A percentile compares a stretch with the other conserved stretches of the same genome.
Conservation (phyloP, 37 sponge, comb jelly and placozoan species). For the Aplysina aerophoba region DNA sequence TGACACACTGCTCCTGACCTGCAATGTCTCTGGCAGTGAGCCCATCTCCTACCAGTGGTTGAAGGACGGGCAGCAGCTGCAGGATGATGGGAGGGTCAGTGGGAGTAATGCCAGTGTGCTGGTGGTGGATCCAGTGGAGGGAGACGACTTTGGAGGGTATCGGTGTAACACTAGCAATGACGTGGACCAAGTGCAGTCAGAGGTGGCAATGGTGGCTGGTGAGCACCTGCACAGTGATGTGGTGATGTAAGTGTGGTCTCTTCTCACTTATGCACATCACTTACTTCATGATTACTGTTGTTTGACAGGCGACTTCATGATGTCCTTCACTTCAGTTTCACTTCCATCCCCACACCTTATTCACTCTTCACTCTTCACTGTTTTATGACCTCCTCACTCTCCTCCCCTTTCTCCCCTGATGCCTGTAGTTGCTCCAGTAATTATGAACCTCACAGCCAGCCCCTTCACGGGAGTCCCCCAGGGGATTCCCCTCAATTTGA, state of each 20-base stretch:
- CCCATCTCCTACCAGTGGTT: constrained; percentile 38
- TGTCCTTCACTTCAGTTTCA: too few relatives aligned
- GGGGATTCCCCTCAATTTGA: constrained; percentile 18
- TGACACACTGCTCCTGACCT: constrained; percentile 6
- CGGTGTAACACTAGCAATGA: background rate
- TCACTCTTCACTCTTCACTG: too few relatives aligned
- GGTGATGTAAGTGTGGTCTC: too few relatives aligned
- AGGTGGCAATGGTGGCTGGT: background rate
- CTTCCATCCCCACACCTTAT: too few relatives aligned
- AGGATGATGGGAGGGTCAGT: background rate
- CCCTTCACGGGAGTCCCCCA: background rate
- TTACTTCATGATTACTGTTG: too few relatives aligned
- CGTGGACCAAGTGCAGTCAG: background rate
- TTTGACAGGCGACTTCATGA: too few relatives aligned
- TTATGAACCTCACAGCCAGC: constrained; percentile 26
- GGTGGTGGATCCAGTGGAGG: constrained; percentile 7
- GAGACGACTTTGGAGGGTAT: constrained; percentile 13
- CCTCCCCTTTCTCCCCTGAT: too few relatives aligned
- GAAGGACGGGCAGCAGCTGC: background rate
- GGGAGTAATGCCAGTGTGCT: background rate
- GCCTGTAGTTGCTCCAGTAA: too few relatives aligned
- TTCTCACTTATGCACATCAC: too few relatives aligned
- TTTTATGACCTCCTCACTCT: too few relatives aligned
- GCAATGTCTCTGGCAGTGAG: constrained; percentile 14
- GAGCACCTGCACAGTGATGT: too few relatives aligned